Evolutionary conservation across 92 coral and sea anemone species (phyloP), one percentile per base, ranked within the genome.

Genomic region (Palythoa grandis): DNA sequence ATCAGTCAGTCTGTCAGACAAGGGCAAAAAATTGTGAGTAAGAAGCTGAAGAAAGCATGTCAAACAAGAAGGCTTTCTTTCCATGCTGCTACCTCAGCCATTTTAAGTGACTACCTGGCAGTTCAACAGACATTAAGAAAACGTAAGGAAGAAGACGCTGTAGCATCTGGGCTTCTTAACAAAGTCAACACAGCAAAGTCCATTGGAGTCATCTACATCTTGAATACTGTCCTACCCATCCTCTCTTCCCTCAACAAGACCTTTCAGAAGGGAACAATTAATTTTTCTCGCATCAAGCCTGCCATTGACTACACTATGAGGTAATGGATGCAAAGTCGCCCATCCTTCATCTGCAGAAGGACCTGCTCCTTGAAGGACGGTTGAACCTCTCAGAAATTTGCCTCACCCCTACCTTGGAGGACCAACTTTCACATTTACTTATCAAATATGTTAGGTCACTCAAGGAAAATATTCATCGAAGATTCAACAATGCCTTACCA

Each of bases 401-500:
- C 87, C 91, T 88, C 54, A 83, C 91, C 80, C 87, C 84, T 66
- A 69, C 88, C 84, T 58, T 83, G 84, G 76, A 71, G 76, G 76
- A 71, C 5, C 76, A 39, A n/a, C 54, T 71, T 72, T 83, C 56
- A 54, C 83, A 76, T 84, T 78, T 83, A 15, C 91, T 88, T 65
- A 70, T 15, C 85, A 83, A 83, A 38, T 83, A 83, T 76, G 88
- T 88, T n/a, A 83, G 74, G n/a, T 88, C 91, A 75, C 91, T 83
- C 53, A 75, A 76, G 35, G 91, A 25, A 68, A 88, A 83, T 60
- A 88, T 88, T 79, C 88, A 88, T 66, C 85, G 67, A 66, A 83
- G 91, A 69, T 88, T 88, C 83, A 85, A 88, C 78, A 76, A 75
- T 67, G 91, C 91, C 83, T 88, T 88, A 72, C 91, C 91, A 73